Evolutionary conservation across 2,888 invertebrate genomes (phyloP).

Genomic region (Hyles lineata): DNA sequence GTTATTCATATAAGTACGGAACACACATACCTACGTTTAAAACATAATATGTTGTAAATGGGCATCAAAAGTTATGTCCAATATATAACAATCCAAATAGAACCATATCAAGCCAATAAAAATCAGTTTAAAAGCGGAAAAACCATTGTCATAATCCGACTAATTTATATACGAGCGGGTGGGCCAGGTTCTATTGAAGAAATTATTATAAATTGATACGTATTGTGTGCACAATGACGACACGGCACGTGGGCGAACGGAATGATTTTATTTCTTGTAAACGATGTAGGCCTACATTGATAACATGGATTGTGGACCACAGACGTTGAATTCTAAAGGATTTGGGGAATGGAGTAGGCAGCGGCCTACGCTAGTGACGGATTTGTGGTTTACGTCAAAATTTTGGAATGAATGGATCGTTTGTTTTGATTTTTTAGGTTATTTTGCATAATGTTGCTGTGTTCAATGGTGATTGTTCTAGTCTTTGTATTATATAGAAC

Average conservation of each 20-base stretch:
- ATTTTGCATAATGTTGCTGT: not conserved
- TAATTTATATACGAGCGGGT: constrained; percentile 36
- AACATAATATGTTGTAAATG: too few species aligned
- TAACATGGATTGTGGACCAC: constrained; percentile 56
- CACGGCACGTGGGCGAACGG: constrained; percentile 49
- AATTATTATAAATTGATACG: constrained; percentile 68
- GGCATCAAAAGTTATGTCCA: not conserved
- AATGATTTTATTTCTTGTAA: constrained; percentile 52
- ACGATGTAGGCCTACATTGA: constrained; percentile 46
- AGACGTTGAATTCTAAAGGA: constrained; percentile 48
- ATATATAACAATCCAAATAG: not conserved
- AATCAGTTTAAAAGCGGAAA: constrained; percentile 8
- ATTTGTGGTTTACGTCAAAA: constrained; percentile 18
- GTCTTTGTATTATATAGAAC: too few species aligned
- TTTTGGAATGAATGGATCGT: not conserved
- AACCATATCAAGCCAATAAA: not conserved
- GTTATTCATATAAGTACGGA: too few species aligned
- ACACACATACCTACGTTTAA: too few species aligned
- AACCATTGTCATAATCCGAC: constrained; percentile 25
- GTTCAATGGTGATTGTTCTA: not conserved
- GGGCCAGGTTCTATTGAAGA: constrained; percentile 54
- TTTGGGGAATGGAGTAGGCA: constrained; percentile 26
- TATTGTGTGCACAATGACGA: constrained; percentile 32
- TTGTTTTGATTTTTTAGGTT: not conserved
- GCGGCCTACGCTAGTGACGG: constrained; percentile 23